Base-by-base conservation (phyloP, 2,113 vertebrate genomes). In the Chionis minor region DNA sequence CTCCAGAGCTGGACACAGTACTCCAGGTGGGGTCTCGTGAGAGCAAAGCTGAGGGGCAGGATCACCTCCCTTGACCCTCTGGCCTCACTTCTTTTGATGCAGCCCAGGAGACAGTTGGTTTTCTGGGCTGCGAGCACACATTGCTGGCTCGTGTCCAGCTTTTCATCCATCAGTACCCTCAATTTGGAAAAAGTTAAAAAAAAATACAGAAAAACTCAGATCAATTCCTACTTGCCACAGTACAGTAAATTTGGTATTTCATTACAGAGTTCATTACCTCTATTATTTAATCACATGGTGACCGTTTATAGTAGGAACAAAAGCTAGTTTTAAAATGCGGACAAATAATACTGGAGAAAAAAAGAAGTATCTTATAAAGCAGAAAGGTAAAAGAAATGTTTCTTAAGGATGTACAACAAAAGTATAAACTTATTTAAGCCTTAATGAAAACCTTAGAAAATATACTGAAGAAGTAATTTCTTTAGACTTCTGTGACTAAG, bases 41-140 rank as follows among this genome's bases (percentile, higher is more conserved):
- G 35, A 79, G 18, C 5, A 1, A 33, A 40, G 23, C 0, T 67
- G 35, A 61, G 13, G 26, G 26, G 12, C 9, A 69, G 15, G 65
- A 74, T 73, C 23, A 0, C 35, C 12, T 42, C 16, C 42, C 14
- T 49, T 1, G 1, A 32, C 23, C 52, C 49, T 30, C 49, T 72
- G 56, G 16, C 5, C 70, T 44, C 0, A 0, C 14, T 65, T 4
- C 38, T 82, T 32, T 30, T n/a, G 56, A 40, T 40, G 40, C 10
- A 74, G 33, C 21, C 18, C 55, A 59, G 27, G n/a, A 26, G 2
- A 51, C 0, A 0, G 10, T 1, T 45, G 24, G 26, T 17, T 6
- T 38, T 69, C 16, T 69, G 42, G 30, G 12, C n/a, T 63, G 17
- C 0, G 2, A 49, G 20, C 2, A 2, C 9, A 78, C 13, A 2